A percentile compares a stretch with the other conserved stretches of the same genome.
Conservation (phyloP, 2,797 vertebrate species). For the Stomatorhinus walkeri region DNA sequence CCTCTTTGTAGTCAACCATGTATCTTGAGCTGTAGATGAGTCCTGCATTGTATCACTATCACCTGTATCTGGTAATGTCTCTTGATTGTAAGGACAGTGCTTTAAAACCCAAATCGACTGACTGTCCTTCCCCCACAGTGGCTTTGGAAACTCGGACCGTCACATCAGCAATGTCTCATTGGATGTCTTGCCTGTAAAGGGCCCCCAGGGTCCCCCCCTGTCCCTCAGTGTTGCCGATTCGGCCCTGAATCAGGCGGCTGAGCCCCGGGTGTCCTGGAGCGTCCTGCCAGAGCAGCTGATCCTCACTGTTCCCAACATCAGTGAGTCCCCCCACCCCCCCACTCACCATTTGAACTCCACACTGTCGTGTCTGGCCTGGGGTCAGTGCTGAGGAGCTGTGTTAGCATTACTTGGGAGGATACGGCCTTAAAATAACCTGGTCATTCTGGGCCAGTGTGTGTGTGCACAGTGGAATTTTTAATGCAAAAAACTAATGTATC, state of each 20-base stretch:
- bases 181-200: conserved; percentile 91
- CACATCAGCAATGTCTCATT: conserved; percentile 65
- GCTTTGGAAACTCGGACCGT: conserved; percentile 45
- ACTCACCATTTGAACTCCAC: neutral
- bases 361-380: neutral
- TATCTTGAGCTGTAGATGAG: neutral
- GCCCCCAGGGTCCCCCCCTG: conserved; percentile 69
- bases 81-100: neutral
- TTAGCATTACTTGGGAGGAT: neutral
- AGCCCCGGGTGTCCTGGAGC: conserved; percentile 61
- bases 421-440: neutral
- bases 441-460: too few species aligned
- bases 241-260: conserved; percentile 43
- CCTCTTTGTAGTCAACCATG: neutral
- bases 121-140: conserved; percentile 40
- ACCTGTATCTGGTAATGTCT: neutral
- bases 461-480: neutral
- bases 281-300: conserved; percentile 74
- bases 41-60: neutral
- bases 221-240: conserved; percentile 47
- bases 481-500: neutral
- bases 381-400: neutral
- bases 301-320: conserved; percentile 65
- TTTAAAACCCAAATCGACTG: neutral
- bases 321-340: conserved; percentile 61